phyloP scores from a whole-genome alignment of 2,797 vertebrate genomes.

The Brachyrhaphis roseni region DNA sequence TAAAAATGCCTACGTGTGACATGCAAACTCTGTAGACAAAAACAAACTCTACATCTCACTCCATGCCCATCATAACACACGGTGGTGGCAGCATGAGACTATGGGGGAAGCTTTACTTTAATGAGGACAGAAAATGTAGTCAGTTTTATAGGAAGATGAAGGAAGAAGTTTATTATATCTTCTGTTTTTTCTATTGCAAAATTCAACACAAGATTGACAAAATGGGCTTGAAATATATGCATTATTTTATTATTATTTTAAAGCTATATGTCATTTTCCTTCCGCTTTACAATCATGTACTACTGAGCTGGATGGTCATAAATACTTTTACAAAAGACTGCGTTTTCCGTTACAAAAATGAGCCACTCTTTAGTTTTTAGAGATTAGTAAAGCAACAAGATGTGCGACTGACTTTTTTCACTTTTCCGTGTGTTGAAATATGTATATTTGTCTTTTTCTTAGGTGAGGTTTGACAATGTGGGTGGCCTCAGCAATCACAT shows the following conservation, averaged over 20 bases:
- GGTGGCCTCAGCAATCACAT: conserved; percentile 96
- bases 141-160: neutral
- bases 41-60: neutral
- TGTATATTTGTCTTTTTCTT: conserved; percentile 17
- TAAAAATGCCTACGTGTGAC: neutral
- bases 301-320: neutral
- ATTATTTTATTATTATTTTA: neutral
- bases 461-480: conserved; percentile 95
- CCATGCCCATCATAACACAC: neutral
- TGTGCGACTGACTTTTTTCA: neutral
- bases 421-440: neutral
- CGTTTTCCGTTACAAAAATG: neutral
- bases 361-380: neutral
- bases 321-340: neutral
- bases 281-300: neutral
- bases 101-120: neutral
- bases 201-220: neutral
- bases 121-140: neutral
- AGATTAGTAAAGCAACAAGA: neutral
- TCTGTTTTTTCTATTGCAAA: neutral
- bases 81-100: neutral
- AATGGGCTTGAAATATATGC: neutral
- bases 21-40: neutral
- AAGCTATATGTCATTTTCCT: neutral
- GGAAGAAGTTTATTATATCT: neutral